These are phyloP conservation scores for Cyprinodon brontotheroides DNA, from an alignment of 2,113 vertebrate species.

Conservation along the genomic window DNA sequence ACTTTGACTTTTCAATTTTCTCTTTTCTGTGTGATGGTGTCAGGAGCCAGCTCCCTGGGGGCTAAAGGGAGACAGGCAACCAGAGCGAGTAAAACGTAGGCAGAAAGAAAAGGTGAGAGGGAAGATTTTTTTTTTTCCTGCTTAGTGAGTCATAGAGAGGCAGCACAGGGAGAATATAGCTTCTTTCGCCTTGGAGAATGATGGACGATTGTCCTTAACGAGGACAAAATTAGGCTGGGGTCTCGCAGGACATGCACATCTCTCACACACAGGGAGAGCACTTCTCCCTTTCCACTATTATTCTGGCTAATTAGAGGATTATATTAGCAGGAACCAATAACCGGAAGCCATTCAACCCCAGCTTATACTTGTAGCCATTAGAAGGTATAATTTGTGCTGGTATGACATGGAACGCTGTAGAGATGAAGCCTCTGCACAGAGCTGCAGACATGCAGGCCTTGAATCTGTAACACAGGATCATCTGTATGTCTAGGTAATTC, in stretches of 20 bases:
- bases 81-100: constrained; percentile 37
- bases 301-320: constrained; percentile 60
- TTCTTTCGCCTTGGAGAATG: constrained; percentile 45
- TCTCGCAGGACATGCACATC: constrained; percentile 31
- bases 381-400: constrained; percentile 22
- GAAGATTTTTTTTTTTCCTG: constrained; percentile 20
- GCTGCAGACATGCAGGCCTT: background rate
- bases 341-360: constrained; percentile 36
- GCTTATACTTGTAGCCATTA: constrained; percentile 39
- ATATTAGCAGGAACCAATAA: constrained; percentile 42
- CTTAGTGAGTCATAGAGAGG: constrained; percentile 52
- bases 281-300: constrained; percentile 35
- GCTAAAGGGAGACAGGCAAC: constrained; percentile 8
- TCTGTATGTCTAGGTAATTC: background rate
- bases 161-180: constrained; percentile 12
- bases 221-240: constrained; percentile 61
- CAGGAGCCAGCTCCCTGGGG: constrained; percentile 54
- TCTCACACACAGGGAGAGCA: constrained; percentile 20
- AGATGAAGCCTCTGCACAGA: constrained; percentile 7
- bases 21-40: constrained; percentile 39
- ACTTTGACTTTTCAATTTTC: constrained; percentile 58
- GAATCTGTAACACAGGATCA: constrained; percentile 3
- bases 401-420: constrained; percentile 7
- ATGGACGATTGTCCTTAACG: constrained; percentile 39
- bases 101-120: constrained; percentile 45